Conservation (phyloP, 2,797 vertebrate genomes). For the Channa striata region DNA sequence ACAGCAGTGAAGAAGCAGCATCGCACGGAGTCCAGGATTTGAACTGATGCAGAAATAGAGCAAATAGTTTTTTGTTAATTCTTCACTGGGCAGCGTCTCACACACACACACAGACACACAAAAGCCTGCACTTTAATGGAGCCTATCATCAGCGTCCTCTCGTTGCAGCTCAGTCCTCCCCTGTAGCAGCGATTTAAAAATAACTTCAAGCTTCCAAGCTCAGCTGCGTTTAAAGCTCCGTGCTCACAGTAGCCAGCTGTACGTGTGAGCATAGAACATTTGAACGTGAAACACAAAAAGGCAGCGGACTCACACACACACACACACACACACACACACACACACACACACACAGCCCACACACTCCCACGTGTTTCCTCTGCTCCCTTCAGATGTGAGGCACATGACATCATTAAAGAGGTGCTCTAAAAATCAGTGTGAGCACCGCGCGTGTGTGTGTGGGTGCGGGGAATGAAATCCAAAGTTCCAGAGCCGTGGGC, state of each 20-base stretch:
- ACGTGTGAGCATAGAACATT: constrained; percentile 32
- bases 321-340: constrained; percentile 43
- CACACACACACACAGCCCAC: constrained; percentile 65
- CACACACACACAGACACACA: too few relatives aligned
- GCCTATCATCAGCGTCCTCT: neutral
- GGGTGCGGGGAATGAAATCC: constrained; percentile 78
- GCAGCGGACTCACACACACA: constrained; percentile 42
- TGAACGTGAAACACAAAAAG: constrained; percentile 33
- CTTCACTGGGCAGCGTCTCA: neutral
- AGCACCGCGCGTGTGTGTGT: constrained; percentile 73
- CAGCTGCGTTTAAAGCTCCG: constrained; percentile 28
- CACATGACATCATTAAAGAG: constrained; percentile 85
- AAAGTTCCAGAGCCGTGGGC: constrained; percentile 72
- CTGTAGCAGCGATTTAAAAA: constrained; percentile 42
- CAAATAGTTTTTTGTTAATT: neutral
- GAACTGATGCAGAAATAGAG: constrained; percentile 2
- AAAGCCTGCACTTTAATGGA: neutral
- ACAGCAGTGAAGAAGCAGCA: constrained; percentile 19
- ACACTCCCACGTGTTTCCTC: constrained; percentile 76
- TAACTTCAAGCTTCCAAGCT: constrained; percentile 30
- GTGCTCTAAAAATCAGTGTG: constrained; percentile 73
- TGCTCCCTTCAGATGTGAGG: constrained; percentile 74
- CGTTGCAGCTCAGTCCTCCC: constrained; percentile 9
- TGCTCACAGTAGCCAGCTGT: constrained; percentile 34
- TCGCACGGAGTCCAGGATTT: constrained; percentile 23